phyloP scores from a whole-genome alignment of 1,140 invertebrate genomes.

The Zaprionus davidi region DNA sequence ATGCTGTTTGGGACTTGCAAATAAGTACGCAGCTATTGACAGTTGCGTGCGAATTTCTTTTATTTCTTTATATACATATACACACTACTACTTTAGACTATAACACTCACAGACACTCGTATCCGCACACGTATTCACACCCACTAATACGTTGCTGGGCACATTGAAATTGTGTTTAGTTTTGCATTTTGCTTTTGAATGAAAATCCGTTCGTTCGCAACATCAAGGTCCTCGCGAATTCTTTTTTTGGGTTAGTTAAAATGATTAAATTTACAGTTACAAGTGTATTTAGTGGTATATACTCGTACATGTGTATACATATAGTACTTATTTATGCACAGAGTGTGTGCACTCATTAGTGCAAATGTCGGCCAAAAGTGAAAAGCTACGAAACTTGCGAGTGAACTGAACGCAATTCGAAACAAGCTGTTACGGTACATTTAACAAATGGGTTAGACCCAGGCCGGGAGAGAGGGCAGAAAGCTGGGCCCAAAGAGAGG shows the following conservation, averaged over 20 bases:
- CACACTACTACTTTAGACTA: conserved; percentile 35
- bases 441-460: conserved; percentile 73
- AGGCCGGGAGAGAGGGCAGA: not conserved
- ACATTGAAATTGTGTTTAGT: conserved; percentile 66
- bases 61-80: conserved; percentile 64
- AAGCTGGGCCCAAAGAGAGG: not conserved
- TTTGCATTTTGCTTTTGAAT: conserved; percentile 56
- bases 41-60: conserved; percentile 81
- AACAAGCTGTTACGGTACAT: conserved; percentile 76
- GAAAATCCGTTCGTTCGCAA: conserved; percentile 19
- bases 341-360: conserved; percentile 74
- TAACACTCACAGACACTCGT: conserved; percentile 21
- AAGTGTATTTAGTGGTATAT: conserved; percentile 18
- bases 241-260: conserved; percentile 18
- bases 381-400: conserved; percentile 52
- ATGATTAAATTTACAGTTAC: conserved; percentile 24
- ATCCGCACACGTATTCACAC: conserved; percentile 16
- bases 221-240: conserved; percentile 21
- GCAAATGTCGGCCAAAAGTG: conserved; percentile 66
- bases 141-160: conserved; percentile 19
- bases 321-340: conserved; percentile 16
- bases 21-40: conserved; percentile 74
- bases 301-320: not conserved
- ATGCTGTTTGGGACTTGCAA: conserved; percentile 61
- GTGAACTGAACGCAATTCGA: conserved; percentile 65